phyloP scores from a whole-genome alignment of 2,888 invertebrate species.

The Onchidella celtica region DNA sequence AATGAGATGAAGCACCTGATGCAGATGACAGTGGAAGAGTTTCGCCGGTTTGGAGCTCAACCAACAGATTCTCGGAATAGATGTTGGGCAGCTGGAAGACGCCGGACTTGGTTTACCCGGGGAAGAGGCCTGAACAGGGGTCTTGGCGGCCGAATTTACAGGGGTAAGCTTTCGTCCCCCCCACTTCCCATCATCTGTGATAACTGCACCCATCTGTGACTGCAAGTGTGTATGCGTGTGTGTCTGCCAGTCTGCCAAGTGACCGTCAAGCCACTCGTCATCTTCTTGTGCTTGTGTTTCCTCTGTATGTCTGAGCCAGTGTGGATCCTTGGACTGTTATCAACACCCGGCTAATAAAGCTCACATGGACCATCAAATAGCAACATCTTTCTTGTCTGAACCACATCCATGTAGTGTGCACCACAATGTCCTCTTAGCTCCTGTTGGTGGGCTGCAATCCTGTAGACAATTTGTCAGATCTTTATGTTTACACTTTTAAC shows the following conservation, averaged over 20 bases:
- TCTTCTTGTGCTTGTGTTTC: not conserved
- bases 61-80: constrained; percentile 44
- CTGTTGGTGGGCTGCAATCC: too few relatives aligned
- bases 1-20: constrained; percentile 47
- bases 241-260: constrained; percentile 21
- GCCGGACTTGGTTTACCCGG: constrained; percentile 31
- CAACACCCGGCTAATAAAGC: too few relatives aligned
- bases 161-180: constrained; percentile 51
- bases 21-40: constrained; percentile 51
- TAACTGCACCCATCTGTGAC: constrained; percentile 28
- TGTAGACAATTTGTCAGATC: too few relatives aligned
- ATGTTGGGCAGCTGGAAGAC: constrained; percentile 34
- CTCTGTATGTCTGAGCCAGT: not conserved
- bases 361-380: constrained; percentile 11
- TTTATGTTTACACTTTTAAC: too few relatives aligned
- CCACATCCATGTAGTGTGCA: constrained; percentile 27
- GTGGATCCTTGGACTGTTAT: too few relatives aligned
- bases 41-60: constrained; percentile 44
- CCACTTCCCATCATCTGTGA: constrained; percentile 29
- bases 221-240: constrained; percentile 36
- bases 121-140: constrained; percentile 55
- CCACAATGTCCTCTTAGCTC: constrained; percentile 49
- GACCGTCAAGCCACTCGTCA: not conserved
- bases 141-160: constrained; percentile 44
- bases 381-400: constrained; percentile 25